Percentiles rank a stretch among this genome's conserved stretches.
These are phyloP conservation scores for human DNA, from an alignment of 2,113 vertebrate genomes.

Conservation along the genomic window GRCh38 chr14:96471501-96472000, in stretches of 20 bases:
- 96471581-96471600: constrained; percentile 90
- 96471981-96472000: background rate
- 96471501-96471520: constrained; percentile 89
- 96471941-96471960: background rate
- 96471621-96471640: background rate
- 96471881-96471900: background rate
- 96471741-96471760: background rate
- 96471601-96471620: constrained; percentile 84
- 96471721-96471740: background rate
- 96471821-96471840: background rate
- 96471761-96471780: background rate
- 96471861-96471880: background rate
- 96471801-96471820: background rate
- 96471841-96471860: too few relatives aligned
- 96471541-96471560: constrained; percentile 94
- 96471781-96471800: background rate
- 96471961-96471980: background rate
- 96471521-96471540: constrained; percentile 91
- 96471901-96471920: background rate
- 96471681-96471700: background rate
- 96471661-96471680: background rate
- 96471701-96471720: background rate
- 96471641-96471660: background rate
- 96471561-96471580: constrained; percentile 93
- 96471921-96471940: background rate